These are phyloP conservation scores for Drosophila pegasa DNA, from an alignment of 2,888 invertebrate genomes.

Conservation along the genomic window DNA sequence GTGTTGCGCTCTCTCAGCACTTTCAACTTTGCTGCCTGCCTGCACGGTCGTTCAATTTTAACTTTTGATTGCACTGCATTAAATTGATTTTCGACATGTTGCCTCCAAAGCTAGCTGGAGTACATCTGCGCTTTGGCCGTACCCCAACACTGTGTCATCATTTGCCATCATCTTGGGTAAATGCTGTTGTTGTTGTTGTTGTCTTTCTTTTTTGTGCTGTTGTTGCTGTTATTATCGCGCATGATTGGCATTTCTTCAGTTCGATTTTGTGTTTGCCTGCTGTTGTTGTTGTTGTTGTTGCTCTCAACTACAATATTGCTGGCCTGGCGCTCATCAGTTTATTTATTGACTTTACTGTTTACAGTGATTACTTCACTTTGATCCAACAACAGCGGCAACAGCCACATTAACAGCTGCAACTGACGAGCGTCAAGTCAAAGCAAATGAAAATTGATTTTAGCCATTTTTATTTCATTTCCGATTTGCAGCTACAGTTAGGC, in stretches of 20 bases:
- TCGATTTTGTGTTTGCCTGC: constrained; percentile 5
- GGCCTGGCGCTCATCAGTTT: constrained; percentile 58
- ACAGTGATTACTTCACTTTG: constrained; percentile 75
- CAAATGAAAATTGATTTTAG: constrained; percentile 67
- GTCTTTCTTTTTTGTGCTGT: constrained; percentile 16
- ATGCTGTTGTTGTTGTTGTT: constrained; percentile 45
- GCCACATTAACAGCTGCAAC: constrained; percentile 36
- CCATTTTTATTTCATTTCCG: constrained; percentile 58
- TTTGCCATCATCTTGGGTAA: constrained; percentile 23
- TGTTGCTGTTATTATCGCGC: constrained; percentile 72
- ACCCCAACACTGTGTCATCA: constrained; percentile 36
- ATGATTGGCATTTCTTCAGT: constrained; percentile 76
- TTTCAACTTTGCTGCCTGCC: constrained; percentile 53
- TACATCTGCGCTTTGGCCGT: constrained; percentile 32
- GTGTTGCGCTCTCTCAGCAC: constrained; percentile 40
- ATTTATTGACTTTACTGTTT: constrained; percentile 65
- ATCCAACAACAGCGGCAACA: constrained; percentile 22
- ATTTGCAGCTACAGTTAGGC: constrained; percentile 54
- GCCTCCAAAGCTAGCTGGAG: constrained; percentile 29
- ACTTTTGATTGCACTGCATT: constrained; percentile 78
- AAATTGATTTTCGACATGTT: constrained; percentile 75
- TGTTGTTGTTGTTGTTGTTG: constrained; percentile 1
- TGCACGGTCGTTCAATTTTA: constrained; percentile 61
- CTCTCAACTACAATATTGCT: constrained; percentile 21
- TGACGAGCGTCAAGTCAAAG: constrained; percentile 29